Percentiles rank a stretch among this genome's conserved stretches.
Evolutionary conservation across 2,797 vertebrate species (phyloP).

Genomic region (Hapalemur alaotrensis): DNA sequence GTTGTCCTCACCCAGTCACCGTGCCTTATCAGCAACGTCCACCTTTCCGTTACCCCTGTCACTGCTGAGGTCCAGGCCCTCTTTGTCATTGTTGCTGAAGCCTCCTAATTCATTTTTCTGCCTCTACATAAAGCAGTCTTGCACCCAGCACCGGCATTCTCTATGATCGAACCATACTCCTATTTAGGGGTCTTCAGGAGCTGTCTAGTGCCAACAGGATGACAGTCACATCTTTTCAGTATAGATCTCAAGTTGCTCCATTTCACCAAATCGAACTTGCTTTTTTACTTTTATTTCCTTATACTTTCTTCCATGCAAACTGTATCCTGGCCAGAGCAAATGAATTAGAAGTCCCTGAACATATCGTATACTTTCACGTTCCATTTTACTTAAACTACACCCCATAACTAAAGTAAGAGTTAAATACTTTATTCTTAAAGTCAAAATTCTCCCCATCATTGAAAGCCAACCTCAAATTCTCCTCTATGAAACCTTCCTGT

Average conservation of each 20-base stretch:
- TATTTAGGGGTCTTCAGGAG: neutral
- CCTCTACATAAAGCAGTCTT: neutral
- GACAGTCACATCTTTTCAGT: neutral
- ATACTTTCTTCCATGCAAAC: neutral
- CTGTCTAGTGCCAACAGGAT: accelerated
- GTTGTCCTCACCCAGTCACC: no score
- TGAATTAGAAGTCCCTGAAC: neutral
- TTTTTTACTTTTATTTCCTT: neutral
- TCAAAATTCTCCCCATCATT: neutral
- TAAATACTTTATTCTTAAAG: neutral
- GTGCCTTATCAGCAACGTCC: neutral
- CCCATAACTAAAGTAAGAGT: no score
- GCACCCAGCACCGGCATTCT: neutral
- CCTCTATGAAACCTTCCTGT: neutral
- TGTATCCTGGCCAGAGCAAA: neutral
- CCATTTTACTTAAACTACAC: neutral
- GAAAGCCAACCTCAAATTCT: neutral
- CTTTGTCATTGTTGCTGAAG: neutral
- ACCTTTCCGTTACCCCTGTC: neutral
- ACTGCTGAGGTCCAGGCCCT: neutral
- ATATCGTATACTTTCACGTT: neutral
- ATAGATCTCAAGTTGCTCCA: neutral
- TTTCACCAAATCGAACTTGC: neutral
- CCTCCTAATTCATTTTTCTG: neutral
- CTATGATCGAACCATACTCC: neutral